phyloP scores from a whole-genome alignment of 2,113 vertebrate species.

The Equus przewalskii region DNA sequence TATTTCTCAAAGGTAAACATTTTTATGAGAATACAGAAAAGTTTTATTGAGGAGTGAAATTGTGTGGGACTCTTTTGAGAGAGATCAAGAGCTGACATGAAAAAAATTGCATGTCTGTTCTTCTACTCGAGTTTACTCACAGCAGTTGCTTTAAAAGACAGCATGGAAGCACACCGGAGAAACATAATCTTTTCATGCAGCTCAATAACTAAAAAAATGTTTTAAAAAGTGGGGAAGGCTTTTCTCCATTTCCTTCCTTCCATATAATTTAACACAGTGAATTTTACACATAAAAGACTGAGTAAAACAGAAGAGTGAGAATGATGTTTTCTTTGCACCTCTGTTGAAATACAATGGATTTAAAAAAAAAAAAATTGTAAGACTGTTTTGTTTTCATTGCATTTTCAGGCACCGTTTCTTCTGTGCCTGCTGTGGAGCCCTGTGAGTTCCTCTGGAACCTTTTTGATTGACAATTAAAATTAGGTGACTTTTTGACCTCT shows the following conservation, averaged over 20 bases:
- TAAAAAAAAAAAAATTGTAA: not conserved
- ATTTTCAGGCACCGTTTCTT: not conserved
- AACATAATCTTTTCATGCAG: not conserved
- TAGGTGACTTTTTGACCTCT: not conserved
- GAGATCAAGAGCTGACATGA: not conserved
- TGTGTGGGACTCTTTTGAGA: not conserved
- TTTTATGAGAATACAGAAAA: not conserved
- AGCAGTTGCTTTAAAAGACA: not conserved
- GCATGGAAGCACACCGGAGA: not conserved
- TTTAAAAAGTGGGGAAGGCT: not conserved
- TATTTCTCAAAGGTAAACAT: not conserved
- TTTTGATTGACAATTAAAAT: not conserved
- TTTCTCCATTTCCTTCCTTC: not conserved
- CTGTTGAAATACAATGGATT: not conserved
- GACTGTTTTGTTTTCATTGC: not conserved
- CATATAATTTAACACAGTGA: conserved; percentile 8
- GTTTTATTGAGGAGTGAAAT: not conserved
- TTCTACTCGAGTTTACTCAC: not conserved
- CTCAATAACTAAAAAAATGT: not conserved
- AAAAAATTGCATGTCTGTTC: not conserved
- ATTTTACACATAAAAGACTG: not conserved
- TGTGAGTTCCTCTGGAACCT: not conserved
- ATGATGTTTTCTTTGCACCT: not conserved
- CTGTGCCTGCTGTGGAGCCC: not conserved
- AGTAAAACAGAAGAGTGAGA: not conserved